Base-by-base conservation (phyloP, 92 coral and sea anemone species). In the Heliopora coerulea region DNA sequence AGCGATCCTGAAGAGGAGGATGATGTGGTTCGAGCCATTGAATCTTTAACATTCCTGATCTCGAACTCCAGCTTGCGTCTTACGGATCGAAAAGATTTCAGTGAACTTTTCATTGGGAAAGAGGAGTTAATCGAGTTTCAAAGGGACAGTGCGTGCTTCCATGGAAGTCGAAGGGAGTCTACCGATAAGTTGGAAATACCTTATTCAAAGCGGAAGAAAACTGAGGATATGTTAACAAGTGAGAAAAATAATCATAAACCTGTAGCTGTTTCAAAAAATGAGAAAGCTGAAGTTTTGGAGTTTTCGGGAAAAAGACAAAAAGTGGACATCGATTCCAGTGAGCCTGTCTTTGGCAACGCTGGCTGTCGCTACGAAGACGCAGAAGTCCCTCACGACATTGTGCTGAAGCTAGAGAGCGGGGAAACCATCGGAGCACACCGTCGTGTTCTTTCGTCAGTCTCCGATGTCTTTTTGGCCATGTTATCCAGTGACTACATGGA, bases 401-500 rank as follows among this genome's bases (percentile, higher is more conserved):
- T 74, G 42, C 57, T 90, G 48, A 82, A 83, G 75, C 80, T 88
- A 28, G 99, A 95, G 63, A 68, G 42, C 54, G 96, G 96, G 11
- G 82, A 75, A 11, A 23, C 39, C 7, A 63, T 95, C 49, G 73
- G 83, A 27, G 90, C 85, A 5, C 96, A 90, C 54, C 86, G 87
- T 14, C 57, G 30, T 13, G 82, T 79, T 25, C 66, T 95, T 6
- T 57, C 58, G 11, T 52, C 44, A 9, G 73, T 73, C 10, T 85
- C 96, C 58, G 89, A 88, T 30, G 86, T 90, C 34, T 95, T 90
- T 37, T 19, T 74, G 26, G 96, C 97, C n/a, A 95, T 95, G 99
- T 60, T 90, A 5, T 95, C 99, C 6, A 58, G 82, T 42, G 58
- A 68, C 80, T 95, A 74, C 80, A 34, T 73, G 6, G 99, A 95